A percentile compares a stretch with the other conserved stretches of the same genome.
These are phyloP conservation scores for Phrynocephalus versicolor DNA, from an alignment of 2,113 vertebrate genomes.

Conservation along the genomic window DNA sequence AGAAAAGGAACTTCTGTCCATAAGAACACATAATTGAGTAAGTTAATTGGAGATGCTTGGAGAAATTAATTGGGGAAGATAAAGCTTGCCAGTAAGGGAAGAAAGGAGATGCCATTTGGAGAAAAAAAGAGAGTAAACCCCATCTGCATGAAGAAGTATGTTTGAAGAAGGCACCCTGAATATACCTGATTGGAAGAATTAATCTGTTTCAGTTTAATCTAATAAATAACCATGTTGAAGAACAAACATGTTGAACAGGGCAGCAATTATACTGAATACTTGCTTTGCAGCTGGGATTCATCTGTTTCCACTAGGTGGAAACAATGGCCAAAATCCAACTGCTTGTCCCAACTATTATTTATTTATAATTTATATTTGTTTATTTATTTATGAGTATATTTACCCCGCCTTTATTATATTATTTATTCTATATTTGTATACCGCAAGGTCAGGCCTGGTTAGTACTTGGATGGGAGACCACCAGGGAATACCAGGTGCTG, in stretches of 20 bases:
- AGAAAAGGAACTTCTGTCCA: not conserved
- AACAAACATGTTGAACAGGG: not conserved
- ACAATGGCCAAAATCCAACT: not conserved
- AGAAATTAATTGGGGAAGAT: not conserved
- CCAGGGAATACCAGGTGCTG: too few species aligned
- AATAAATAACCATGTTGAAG: not conserved
- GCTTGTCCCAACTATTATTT: too few species aligned
- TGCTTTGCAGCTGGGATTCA: not conserved
- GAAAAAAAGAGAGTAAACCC: not conserved
- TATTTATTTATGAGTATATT: too few species aligned
- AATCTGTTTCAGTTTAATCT: not conserved
- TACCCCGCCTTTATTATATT: too few species aligned
- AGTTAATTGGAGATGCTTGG: not conserved
- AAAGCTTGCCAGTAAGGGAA: not conserved
- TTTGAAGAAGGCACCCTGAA: not conserved
- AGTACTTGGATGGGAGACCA: too few species aligned
- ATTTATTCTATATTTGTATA: too few species aligned
- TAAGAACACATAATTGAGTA: not conserved
- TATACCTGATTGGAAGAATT: not conserved
- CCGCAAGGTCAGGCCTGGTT: too few species aligned
- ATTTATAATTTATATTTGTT: too few species aligned
- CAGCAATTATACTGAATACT: not conserved
- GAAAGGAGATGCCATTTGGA: not conserved
- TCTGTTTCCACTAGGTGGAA: not conserved
- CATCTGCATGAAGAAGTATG: not conserved